Evolutionary conservation across 2,113 vertebrate genomes (phyloP).

Genomic region (Anser brachyrhynchus): DNA sequence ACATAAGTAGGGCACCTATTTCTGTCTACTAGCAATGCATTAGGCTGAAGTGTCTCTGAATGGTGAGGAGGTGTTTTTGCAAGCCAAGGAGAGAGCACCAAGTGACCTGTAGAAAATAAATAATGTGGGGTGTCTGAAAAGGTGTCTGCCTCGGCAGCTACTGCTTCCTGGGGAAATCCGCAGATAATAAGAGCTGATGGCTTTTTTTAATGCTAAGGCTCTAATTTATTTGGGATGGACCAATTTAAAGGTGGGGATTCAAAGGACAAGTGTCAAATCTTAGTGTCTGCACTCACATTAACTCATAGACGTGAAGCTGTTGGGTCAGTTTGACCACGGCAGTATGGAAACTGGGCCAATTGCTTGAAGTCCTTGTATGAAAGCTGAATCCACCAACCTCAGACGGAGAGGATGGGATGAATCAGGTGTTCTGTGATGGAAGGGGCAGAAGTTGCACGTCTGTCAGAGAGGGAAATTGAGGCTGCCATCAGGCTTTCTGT

Average conservation of each 20-base stretch:
- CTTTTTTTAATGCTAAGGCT: background rate
- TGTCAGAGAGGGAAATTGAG: background rate
- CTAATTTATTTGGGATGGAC: background rate
- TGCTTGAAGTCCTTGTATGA: background rate
- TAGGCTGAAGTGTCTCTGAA: background rate
- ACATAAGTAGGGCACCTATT: background rate
- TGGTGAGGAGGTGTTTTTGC: background rate
- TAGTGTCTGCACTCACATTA: background rate
- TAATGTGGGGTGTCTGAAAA: background rate
- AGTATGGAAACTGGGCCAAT: background rate
- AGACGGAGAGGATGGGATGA: background rate
- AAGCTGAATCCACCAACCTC: background rate
- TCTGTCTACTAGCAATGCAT: background rate
- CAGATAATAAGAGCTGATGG: background rate
- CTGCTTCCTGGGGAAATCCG: background rate
- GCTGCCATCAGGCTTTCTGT: background rate
- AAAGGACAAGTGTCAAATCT: background rate
- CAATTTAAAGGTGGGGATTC: background rate
- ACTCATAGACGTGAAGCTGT: accelerated
- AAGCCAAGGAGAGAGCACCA: background rate
- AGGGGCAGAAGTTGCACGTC: background rate
- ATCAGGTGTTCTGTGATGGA: background rate
- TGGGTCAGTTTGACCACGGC: background rate
- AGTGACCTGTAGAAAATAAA: background rate
- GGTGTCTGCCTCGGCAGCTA: background rate